phyloP scores from a whole-genome alignment of 2,888 invertebrate genomes.

The Aporophyla lueneburgensis region DNA sequence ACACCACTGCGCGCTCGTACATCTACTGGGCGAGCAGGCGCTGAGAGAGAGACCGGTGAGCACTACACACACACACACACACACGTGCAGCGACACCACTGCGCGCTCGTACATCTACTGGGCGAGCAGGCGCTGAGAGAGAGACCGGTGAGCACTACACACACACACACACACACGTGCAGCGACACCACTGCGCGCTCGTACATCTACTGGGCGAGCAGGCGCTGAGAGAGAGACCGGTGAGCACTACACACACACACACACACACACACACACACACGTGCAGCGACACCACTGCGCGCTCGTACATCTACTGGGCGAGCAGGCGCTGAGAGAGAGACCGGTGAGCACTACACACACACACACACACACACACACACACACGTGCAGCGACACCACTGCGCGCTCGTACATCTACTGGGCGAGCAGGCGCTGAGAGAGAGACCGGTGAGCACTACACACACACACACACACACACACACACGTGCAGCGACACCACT shows the following conservation, averaged over 20 bases:
- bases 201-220: not conserved
- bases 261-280: too few species aligned
- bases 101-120: constrained; percentile 12
- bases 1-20: constrained; percentile 22
- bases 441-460: too few species aligned
- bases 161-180: not conserved
- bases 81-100: constrained; percentile 3
- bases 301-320: too few species aligned
- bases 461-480: not conserved
- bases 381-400: not conserved
- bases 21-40: constrained; percentile 16
- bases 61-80: not conserved
- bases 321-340: too few species aligned
- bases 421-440: too few species aligned
- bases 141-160: constrained; percentile 1
- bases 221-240: not conserved
- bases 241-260: not conserved
- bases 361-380: not conserved
- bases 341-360: too few species aligned
- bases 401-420: too few species aligned
- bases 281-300: too few species aligned
- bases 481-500: constrained; percentile 18
- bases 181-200: not conserved
- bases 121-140: constrained; percentile 7
- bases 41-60: constrained; percentile 16